Evolutionary conservation across 2,113 vertebrate genomes (phyloP).

Genomic region (Pogonocichla stellata): DNA sequence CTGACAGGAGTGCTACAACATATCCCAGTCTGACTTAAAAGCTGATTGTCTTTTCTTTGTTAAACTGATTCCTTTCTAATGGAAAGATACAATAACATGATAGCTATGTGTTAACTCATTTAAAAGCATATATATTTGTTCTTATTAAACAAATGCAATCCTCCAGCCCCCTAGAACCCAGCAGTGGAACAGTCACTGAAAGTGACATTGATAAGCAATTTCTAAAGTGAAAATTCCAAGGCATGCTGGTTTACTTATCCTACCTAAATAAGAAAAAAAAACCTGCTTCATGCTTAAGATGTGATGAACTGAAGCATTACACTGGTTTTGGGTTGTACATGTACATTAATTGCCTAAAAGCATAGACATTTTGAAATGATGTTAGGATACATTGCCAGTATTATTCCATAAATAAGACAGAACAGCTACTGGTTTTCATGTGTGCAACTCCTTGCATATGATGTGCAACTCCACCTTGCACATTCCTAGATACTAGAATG

Average conservation of each 20-base stretch:
- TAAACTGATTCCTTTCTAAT: not conserved
- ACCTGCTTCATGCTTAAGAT: not conserved
- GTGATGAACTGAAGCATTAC: not conserved
- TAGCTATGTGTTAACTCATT: not conserved
- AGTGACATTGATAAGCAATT: not conserved
- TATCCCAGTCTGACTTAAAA: not conserved
- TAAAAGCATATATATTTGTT: not conserved
- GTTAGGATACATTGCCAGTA: not conserved
- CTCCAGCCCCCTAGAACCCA: not conserved
- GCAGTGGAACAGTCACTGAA: not conserved
- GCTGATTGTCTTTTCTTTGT: not conserved
- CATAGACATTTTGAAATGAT: not conserved
- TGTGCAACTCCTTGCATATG: not conserved
- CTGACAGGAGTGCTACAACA: not conserved
- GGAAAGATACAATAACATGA: not conserved
- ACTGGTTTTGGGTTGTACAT: accelerated
- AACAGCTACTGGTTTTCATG: not conserved
- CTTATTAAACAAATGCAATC: not conserved
- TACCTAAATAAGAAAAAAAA: not conserved
- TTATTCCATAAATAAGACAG: not conserved
- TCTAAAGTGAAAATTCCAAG: not conserved
- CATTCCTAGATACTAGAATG: not conserved
- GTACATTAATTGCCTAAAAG: not conserved
- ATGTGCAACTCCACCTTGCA: not conserved
- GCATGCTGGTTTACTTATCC: not conserved